Base-by-base conservation (phyloP, 2,888 invertebrate species). In the Melinopterus prodromus region DNA sequence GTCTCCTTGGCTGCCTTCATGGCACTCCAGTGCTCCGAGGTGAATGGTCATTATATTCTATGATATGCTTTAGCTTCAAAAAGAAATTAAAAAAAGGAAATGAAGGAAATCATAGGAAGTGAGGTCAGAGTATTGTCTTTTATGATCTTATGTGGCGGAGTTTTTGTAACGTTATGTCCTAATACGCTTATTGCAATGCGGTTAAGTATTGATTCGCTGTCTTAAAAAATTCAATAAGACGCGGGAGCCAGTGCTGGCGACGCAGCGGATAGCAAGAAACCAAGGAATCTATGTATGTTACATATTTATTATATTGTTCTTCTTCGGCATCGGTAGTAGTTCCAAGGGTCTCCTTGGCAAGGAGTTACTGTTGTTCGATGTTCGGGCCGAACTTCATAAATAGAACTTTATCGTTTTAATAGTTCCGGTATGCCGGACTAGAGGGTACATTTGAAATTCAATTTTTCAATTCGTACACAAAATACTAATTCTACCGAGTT, bases 251-350 rank as follows among this genome's bases (percentile, higher is more conserved):
- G 74, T 9, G 7, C 36, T 74, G 74, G 74, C 74, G 35, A 36
- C 26, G 26, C 26, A 26, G 71, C 71, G 16, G 71, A 71, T 16
- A 71, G 15, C 71, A 16, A 12, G 26, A 74, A 74, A 36, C n/a
- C 74, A 74, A 74, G 36, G 35, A 74, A 74, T 74, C 74, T 74
- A 74, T 74, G 75, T 69, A 74, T 69, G 69, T 78, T 75, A 78
- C 69, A 78, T 78, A 78, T 78, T 78, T 78, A 78, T 78, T 74
- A 78, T 78, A 78, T 75, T 74, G 75, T 35, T 78, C 75, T 78
- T 70, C 74, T 74, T 74, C 37, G 35, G 74, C 35, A 74, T 36
- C 74, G 35, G 12, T 6, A 74, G 74, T 74, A 74, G 74, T 74
- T 74, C 36, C 12, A 37, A 35, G 74, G 36, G 36, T n/a, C 37